Base-by-base conservation (phyloP, 2,797 vertebrate genomes). In the Mionectes olivaceus region DNA sequence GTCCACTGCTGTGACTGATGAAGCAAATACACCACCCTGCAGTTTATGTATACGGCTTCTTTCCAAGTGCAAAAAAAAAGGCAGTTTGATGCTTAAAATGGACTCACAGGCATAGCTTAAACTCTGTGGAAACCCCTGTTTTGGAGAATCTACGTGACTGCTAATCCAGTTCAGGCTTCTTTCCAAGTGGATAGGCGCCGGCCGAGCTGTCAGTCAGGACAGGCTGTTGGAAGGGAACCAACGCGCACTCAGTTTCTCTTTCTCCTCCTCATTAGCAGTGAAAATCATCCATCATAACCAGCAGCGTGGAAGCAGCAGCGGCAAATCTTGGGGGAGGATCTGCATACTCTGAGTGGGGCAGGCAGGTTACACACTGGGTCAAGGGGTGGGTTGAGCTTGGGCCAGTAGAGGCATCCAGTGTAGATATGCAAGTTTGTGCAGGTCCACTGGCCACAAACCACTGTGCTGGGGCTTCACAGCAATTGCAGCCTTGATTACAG, bases 211-310 rank as follows among this genome's bases (percentile, higher is more conserved):
- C 92, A 79, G 52, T 93, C 83, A 90, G 83, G 68, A 68, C 44
- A 53, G 56, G 30, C 64, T 75, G 21, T 77, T 95, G 96, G 90
- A 96, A 87, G 30, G 55, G 61, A 88, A 89, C 89, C 71, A 96
- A 24, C n/a, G 28, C 63, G 27, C 56, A 11, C 60, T 89, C 75
- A 4, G 47, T 89, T 95, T 93, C 86, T 85, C 65, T 87, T 94
- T 90, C 90, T 90, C 81, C 68, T 91, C 44, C 75, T 95, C 83
- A 87, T 95, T 94, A 93, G 83, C 56, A 32, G 63, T 80, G 60
- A 87, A 89, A 89, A 87, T 89, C 78, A 83, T 87, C 89, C 69
- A 73, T 96, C 83, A 83, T 46, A 57, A 50, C 37, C 30, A 59
- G 76, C 53, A 90, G 49, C 0, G 0, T 87, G 89, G 90, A 85